These are phyloP conservation scores for Cyanoramphus novaezelandiae DNA, from an alignment of 2,113 vertebrate genomes.

Conservation along the genomic window DNA sequence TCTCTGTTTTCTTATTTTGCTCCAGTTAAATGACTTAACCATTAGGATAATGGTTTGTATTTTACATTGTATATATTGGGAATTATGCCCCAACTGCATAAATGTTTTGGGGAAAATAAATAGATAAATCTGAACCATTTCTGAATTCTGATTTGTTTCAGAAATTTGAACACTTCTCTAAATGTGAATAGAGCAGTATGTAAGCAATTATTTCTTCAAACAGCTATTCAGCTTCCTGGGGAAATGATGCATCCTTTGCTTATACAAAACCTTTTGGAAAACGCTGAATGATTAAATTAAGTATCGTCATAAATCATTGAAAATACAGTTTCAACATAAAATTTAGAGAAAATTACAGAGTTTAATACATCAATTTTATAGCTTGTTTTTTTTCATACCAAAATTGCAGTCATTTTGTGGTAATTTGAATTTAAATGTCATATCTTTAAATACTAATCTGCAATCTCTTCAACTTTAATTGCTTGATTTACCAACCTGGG, in stretches of 20 bases:
- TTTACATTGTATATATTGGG: background rate
- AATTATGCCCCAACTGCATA: background rate
- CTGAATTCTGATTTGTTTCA: background rate
- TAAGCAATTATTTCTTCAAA: conserved; percentile 11
- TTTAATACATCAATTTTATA: background rate
- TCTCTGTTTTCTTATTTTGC: background rate
- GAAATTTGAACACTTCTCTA: background rate
- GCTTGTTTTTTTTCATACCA: background rate
- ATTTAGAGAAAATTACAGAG: conserved; percentile 10
- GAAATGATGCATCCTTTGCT: background rate
- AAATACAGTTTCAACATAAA: conserved; percentile 16
- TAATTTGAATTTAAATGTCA: conserved; percentile 28
- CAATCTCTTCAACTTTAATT: background rate
- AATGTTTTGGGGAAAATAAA: background rate
- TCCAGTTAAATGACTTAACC: background rate
- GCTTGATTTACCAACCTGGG: background rate
- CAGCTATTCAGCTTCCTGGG: background rate
- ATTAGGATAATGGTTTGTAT: background rate
- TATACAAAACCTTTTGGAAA: conserved; percentile 4
- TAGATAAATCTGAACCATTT: background rate
- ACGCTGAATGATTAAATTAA: conserved; percentile 29
- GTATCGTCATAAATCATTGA: background rate
- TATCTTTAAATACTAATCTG: conserved; percentile 18
- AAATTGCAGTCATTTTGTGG: background rate
- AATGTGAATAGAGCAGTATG: background rate